Percentiles rank a stretch among this genome's conserved stretches.
Conservation (phyloP, 2,797 vertebrate species). For the Trematomus bernacchii region DNA sequence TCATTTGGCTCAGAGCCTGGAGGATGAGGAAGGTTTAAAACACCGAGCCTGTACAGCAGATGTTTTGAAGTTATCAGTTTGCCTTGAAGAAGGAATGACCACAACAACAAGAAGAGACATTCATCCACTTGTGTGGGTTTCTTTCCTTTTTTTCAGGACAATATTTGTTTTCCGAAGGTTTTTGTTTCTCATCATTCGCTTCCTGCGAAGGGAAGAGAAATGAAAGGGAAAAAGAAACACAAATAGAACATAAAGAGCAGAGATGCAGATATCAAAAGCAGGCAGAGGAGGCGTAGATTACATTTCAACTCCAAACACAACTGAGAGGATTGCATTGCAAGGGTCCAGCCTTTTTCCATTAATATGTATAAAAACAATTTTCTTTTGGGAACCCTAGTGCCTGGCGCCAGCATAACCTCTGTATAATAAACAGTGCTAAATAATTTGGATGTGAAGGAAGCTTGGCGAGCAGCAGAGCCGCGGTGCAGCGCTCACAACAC, state of each 20-base stretch:
- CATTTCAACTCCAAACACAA: conserved; percentile 69
- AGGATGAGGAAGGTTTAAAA: conserved; percentile 21
- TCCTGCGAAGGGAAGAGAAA: conserved; percentile 51
- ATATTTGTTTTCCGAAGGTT: conserved; percentile 64
- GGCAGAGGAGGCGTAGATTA: conserved; percentile 53
- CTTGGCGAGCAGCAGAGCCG: conserved; percentile 68
- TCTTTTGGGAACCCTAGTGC: conserved; percentile 77
- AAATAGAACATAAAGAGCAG: conserved; percentile 64
- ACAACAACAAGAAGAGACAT: conserved; percentile 34
- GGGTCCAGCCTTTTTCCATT: conserved; percentile 75
- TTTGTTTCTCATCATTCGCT: conserved; percentile 55
- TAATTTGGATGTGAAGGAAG: conserved; percentile 81
- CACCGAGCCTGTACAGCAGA: neutral
- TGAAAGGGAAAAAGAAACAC: conserved; percentile 50
- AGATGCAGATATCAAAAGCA: conserved; percentile 49
- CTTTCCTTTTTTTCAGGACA: conserved; percentile 10
- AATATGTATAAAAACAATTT: conserved; percentile 76
- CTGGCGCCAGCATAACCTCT: conserved; percentile 83
- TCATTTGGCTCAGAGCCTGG: conserved; percentile 43
- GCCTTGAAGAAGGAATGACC: conserved; percentile 43
- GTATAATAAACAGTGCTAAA: conserved; percentile 86
- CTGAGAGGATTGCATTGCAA: conserved; percentile 60
- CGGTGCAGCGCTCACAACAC: conserved; percentile 64
- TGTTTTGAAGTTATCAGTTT: conserved; percentile 46
- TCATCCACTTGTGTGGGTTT: conserved; percentile 52